phyloP scores from a whole-genome alignment of 2,888 invertebrate species.

The Terebella lapidaria region DNA sequence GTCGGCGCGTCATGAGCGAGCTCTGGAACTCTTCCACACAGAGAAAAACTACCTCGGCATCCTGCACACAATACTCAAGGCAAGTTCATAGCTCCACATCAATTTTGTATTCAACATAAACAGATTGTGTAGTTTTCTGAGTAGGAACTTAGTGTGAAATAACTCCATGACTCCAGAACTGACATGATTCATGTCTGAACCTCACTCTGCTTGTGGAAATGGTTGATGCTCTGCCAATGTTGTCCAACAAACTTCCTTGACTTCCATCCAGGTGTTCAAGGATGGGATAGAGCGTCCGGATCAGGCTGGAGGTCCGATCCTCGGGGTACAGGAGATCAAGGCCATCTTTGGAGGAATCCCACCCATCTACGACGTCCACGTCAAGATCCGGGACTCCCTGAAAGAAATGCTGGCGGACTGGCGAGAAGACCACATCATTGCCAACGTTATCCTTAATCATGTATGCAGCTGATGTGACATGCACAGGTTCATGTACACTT shows the following conservation, averaged over 20 bases:
- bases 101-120: no score
- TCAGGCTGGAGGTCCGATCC: slow-evolving; percentile 64
- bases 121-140: no score
- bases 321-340: slow-evolving; percentile 72
- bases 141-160: no score
- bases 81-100: slow-evolving; percentile 30
- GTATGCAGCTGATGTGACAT: slow-evolving; percentile 47
- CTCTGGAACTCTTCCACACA: slow-evolving; percentile 81
- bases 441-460: slow-evolving; percentile 81
- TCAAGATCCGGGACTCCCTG: slow-evolving; percentile 63
- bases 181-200: no score
- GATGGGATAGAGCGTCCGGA: slow-evolving; percentile 82
- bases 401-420: slow-evolving; percentile 69
- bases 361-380: slow-evolving; percentile 89
- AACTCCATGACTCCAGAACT: no score
- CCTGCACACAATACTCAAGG: slow-evolving; percentile 85
- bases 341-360: slow-evolving; percentile 93
- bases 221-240: no score
- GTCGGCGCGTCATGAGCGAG: slow-evolving; percentile 40
- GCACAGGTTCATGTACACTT: background rate
- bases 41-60: slow-evolving; percentile 97
- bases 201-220: no score
- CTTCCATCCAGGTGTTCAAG: slow-evolving; percentile 74
- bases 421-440: slow-evolving; percentile 82
- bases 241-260: background rate